phyloP scores from a whole-genome alignment of 2,888 invertebrate genomes.

The Hypomecis atomaria region DNA sequence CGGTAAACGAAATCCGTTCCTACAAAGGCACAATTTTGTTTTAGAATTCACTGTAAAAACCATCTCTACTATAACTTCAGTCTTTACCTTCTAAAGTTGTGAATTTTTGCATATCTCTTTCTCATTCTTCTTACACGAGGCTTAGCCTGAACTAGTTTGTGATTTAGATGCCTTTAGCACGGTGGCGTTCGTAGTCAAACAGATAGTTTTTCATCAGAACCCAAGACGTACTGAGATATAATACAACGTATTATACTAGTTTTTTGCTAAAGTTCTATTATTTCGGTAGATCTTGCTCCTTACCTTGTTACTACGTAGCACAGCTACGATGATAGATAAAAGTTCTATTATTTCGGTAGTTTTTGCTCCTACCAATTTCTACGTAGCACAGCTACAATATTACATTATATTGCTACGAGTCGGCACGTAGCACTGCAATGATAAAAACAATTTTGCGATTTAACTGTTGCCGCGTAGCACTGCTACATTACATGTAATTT shows the following conservation, averaged over 20 bases:
- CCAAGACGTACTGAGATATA: conserved; percentile 11
- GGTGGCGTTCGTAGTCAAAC: conserved; percentile 55
- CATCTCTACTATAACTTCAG: conserved; percentile 32
- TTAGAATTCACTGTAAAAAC: conserved; percentile 46
- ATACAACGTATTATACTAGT: neutral
- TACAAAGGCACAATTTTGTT: conserved; percentile 59
- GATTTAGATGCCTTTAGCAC: conserved; percentile 80
- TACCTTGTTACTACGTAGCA: too few species aligned
- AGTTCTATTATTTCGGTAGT: too few species aligned
- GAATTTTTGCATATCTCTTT: conserved; percentile 78
- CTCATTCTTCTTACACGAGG: conserved; percentile 61
- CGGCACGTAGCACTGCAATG: too few species aligned
- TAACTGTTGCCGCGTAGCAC: too few species aligned
- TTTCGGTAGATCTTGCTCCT: too few species aligned
- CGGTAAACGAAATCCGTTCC: conserved; percentile 66
- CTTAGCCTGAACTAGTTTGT: conserved; percentile 76
- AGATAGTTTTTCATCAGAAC: conserved; percentile 37
- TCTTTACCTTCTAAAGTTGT: conserved; percentile 60
- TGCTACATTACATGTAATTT: too few species aligned
- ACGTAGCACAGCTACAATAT: too few species aligned
- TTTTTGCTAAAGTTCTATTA: too few species aligned
- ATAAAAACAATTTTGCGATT: too few species aligned
- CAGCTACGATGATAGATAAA: too few species aligned
- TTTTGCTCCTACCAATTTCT: too few species aligned
- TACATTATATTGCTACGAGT: too few species aligned